A percentile compares a stretch with the other conserved stretches of the same genome.
Evolutionary conservation across 2,797 vertebrate genomes (phyloP).

Genomic region (Amniataba percoides): DNA sequence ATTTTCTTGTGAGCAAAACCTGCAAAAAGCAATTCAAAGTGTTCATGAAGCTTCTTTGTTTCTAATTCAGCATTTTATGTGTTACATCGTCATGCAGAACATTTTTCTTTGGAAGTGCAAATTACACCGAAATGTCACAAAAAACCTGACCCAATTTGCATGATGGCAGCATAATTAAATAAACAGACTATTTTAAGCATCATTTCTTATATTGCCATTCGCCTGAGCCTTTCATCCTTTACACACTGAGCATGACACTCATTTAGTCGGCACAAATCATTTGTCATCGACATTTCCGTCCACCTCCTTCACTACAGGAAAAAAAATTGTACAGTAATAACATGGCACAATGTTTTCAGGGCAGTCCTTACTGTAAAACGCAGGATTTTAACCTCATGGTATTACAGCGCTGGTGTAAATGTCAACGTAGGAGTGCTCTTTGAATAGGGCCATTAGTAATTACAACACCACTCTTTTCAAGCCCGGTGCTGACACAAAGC

Average conservation of each 20-base stretch:
- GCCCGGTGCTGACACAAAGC: constrained; percentile 9
- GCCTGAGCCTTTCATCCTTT: constrained; percentile 5
- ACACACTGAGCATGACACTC: background rate
- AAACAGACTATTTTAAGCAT: background rate
- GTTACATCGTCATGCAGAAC: background rate
- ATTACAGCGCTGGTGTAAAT: constrained; percentile 25
- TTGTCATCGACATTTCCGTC: background rate
- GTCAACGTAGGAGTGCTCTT: constrained; percentile 34
- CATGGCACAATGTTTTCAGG: background rate
- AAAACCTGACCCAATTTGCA: background rate
- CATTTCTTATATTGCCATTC: background rate
- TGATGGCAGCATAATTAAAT: background rate
- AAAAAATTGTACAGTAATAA: background rate
- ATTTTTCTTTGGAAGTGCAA: background rate
- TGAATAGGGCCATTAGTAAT: constrained; percentile 46
- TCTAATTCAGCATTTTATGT: background rate
- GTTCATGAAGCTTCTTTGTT: background rate
- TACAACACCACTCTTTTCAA: constrained; percentile 28
- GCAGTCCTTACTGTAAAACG: constrained; percentile 11
- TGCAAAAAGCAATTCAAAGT: background rate
- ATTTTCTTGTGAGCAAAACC: background rate
- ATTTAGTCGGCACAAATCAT: constrained; percentile 18
- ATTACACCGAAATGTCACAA: background rate
- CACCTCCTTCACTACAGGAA: background rate
- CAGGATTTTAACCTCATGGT: constrained; percentile 21